Base-by-base conservation (phyloP, 2,888 invertebrate species). In the Eupithecia insigniata region DNA sequence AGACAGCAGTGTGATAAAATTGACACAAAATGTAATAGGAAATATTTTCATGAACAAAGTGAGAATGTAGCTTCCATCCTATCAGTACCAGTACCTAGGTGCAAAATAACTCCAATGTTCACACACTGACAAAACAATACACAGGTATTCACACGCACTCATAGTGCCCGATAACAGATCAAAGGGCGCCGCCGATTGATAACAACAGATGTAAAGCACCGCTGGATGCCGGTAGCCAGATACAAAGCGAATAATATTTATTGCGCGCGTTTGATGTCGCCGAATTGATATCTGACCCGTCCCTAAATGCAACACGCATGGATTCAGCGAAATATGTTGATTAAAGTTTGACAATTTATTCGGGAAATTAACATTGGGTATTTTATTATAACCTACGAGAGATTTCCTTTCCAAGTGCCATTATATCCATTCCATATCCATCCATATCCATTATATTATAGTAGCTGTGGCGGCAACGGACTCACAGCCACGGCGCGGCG, bases 121-220 rank as follows among this genome's bases (percentile, higher is more conserved):
- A 71, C 67, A 69, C 65, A 73, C 58, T 71, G 69, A 76, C 72
- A 67, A 75, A 78, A 81, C 88, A 89, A 90, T 89, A 83, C 86
- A 85, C 89, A 89, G 89, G 90, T 90, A 89, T 89, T 88, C 86
- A 80, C 78, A 82, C 86, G 87, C 87, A 89, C 85, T 83, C 83
- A 84, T 88, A 89, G 87, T 87, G 85, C 83, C 81, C 82, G 89
- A 90, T 90, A 90, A 84, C 81, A 80, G 84, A 87, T 90, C 85
- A 90, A 89, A 88, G 84, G 77, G 78, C 58, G 76, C 90, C 90
- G 90, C 77, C 85, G 32, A 64, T 66, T 84, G 89, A 88, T 89
- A 90, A 86, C 77, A 77, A 76, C 70, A 86, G 86, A 89, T 89
- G 87, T 84, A 78, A 89, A 85, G 83, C 68, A 78, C 90, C 89